Conservation (phyloP, 2,888 invertebrate species). For the Polydrusus pterygomalis region DNA sequence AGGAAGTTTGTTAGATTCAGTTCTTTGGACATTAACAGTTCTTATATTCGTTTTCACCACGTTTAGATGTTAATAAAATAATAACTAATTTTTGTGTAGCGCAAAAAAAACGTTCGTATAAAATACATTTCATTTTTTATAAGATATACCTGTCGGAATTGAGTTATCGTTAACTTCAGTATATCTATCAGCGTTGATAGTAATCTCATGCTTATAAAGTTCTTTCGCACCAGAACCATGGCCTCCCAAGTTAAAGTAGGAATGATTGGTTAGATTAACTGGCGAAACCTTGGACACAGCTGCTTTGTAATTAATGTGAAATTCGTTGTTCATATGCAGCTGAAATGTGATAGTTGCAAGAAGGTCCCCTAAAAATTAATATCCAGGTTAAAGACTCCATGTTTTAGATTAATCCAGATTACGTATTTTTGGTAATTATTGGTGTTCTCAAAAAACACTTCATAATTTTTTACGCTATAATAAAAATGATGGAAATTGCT, state of each 20-base stretch:
- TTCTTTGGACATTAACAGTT: neutral
- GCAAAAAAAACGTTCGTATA: too few relatives aligned
- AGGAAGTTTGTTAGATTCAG: neutral
- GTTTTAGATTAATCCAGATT: too few relatives aligned
- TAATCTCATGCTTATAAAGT: constrained; percentile 81
- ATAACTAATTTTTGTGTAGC: too few relatives aligned
- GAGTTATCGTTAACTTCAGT: constrained; percentile 81
- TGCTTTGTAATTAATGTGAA: constrained; percentile 85
- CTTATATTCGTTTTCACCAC: neutral
- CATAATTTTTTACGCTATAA: too few relatives aligned
- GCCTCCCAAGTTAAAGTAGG: constrained; percentile 94
- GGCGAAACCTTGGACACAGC: constrained; percentile 86
- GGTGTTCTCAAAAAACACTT: too few relatives aligned
- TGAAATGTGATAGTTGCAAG: constrained; percentile 82
- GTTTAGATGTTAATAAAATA: too few relatives aligned
- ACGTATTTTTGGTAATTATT: too few relatives aligned
- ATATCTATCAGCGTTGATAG: constrained; percentile 85
- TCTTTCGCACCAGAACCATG: constrained; percentile 82
- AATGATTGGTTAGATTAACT: constrained; percentile 90
- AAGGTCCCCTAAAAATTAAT: constrained; percentile 74
- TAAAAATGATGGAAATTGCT: too few relatives aligned
- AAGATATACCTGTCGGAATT: constrained; percentile 80
- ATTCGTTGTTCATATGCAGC: constrained; percentile 82
- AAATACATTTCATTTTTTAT: neutral
- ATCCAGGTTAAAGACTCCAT: too few relatives aligned